Evolutionary conservation across 2,888 invertebrate genomes (phyloP).

Genomic region (Cryptocephalus primarius): DNA sequence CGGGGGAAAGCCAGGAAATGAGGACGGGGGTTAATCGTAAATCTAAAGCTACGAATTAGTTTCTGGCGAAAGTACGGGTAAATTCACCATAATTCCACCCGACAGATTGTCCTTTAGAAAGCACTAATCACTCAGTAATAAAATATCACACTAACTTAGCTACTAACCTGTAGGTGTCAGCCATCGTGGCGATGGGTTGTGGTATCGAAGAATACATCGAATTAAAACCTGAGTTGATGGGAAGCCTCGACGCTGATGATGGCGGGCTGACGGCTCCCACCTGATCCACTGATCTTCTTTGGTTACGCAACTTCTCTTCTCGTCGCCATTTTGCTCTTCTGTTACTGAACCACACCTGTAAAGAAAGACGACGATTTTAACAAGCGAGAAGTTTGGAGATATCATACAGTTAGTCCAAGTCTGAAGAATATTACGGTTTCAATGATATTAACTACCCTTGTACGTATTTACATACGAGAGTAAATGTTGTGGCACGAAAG

Average conservation of each 20-base stretch:
- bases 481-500: conserved; percentile 35
- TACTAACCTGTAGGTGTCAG: conserved; percentile 69
- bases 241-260: conserved; percentile 50
- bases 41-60: no score
- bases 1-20: no score
- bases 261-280: conserved; percentile 42
- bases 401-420: no score
- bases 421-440: no score
- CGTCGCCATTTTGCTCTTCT: conserved; percentile 98
- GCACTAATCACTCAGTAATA: no score
- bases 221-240: conserved; percentile 81
- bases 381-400: conserved; percentile 4
- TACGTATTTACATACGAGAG: conserved; percentile 31
- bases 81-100: no score
- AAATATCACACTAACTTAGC: no score
- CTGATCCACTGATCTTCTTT: conserved; percentile 58
- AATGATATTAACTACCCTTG: no score
- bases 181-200: conserved; percentile 88
- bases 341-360: conserved; percentile 99
- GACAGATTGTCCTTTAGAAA: no score
- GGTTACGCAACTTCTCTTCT: conserved; percentile 95
- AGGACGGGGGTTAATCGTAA: no score
- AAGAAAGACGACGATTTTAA: conserved; percentile 16
- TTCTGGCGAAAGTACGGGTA: no score
- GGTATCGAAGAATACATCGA: conserved; percentile 93